A percentile compares a stretch with the other conserved stretches of the same genome.
These are phyloP conservation scores for Hippopotamus amphibius DNA, from an alignment of 2,113 vertebrate genomes.

Conservation along the genomic window DNA sequence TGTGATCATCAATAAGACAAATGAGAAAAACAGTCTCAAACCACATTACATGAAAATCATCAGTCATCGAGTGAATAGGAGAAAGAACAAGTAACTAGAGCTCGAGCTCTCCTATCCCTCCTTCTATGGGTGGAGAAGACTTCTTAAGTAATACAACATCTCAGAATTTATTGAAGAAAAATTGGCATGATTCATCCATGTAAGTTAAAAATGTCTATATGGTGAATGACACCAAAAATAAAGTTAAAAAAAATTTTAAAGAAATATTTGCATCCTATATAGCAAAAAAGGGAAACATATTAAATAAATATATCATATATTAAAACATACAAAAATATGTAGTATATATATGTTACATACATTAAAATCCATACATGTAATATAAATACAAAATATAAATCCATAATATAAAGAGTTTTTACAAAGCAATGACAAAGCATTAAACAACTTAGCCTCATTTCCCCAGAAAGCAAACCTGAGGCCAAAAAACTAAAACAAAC, in stretches of 20 bases:
- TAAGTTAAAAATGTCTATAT: neutral
- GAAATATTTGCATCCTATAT: neutral
- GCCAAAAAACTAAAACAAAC: neutral
- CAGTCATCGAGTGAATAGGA: neutral
- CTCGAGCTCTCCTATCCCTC: neutral
- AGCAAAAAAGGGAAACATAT: neutral
- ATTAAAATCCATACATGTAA: neutral
- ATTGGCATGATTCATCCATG: neutral
- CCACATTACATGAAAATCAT: neutral
- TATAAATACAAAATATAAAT: neutral
- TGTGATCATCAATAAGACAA: neutral
- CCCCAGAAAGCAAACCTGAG: neutral
- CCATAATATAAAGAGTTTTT: neutral
- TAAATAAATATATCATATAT: neutral
- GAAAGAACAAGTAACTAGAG: conserved; percentile 1
- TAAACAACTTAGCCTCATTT: neutral
- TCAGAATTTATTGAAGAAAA: neutral
- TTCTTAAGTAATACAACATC: neutral
- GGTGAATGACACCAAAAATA: neutral
- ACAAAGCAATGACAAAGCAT: neutral
- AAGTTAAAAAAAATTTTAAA: neutral
- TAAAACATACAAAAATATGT: neutral
- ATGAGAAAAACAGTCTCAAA: neutral
- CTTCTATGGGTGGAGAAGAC: neutral
- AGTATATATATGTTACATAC: neutral